Conservation (phyloP, 2,113 vertebrate species). For the Istiophorus platypterus region DNA sequence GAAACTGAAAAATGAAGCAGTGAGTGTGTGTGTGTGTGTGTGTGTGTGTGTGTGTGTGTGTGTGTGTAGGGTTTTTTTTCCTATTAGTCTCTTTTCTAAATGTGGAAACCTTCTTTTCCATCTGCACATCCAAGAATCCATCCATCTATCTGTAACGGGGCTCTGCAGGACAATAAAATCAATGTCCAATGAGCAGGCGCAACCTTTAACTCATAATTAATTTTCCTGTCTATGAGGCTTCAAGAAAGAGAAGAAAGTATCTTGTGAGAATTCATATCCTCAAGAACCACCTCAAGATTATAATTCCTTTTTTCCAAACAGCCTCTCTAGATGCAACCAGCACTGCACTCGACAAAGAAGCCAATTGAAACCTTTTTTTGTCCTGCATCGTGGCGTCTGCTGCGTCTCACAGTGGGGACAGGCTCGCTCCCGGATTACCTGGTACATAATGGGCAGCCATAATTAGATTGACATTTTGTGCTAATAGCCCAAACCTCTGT, state of each 20-base stretch:
- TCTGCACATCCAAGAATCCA: constrained; percentile 26
- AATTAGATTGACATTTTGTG: constrained; percentile 81
- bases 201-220: constrained; percentile 49
- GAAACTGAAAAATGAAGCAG: background rate
- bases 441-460: constrained; percentile 66
- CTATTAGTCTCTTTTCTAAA: background rate
- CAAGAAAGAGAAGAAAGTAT: constrained; percentile 1
- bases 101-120: constrained; percentile 34
- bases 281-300: constrained; percentile 9
- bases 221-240: constrained; percentile 40
- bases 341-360: constrained; percentile 23
- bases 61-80: background rate
- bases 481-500: constrained; percentile 66
- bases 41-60: background rate
- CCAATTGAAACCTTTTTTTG: constrained; percentile 52
- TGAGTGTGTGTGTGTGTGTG: background rate
- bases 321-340: constrained; percentile 41
- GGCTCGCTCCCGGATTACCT: constrained; percentile 59
- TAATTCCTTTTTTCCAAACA: constrained; percentile 29
- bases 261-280: constrained; percentile 29
- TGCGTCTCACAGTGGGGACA: constrained; percentile 15
- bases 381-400: constrained; percentile 6
- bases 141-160: constrained; percentile 27
- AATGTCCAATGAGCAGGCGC: constrained; percentile 25
- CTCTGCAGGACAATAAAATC: constrained; percentile 36